phyloP scores from a whole-genome alignment of 1,140 invertebrate genomes.

The Globodera rostochiensis region DNA sequence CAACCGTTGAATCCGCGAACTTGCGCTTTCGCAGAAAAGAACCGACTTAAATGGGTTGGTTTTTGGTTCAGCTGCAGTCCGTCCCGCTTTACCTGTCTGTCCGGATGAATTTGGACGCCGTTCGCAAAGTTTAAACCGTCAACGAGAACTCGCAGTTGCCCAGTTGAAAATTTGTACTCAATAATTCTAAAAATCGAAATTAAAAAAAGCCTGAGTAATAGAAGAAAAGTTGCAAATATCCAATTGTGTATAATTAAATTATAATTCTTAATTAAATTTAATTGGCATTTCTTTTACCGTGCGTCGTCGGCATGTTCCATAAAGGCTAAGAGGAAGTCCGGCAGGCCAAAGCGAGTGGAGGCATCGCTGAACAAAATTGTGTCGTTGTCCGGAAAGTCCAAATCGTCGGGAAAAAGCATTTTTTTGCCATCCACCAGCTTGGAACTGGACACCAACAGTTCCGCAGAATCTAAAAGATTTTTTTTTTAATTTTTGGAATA shows the following conservation, averaged over 20 bases:
- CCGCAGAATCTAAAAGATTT: conserved; percentile 17
- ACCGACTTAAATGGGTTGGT: conserved; percentile 21
- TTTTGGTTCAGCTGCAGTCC: not conserved
- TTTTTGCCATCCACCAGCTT: conserved; percentile 29
- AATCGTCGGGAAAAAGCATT: conserved; percentile 35
- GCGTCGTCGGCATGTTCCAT: conserved; percentile 34
- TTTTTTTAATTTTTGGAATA: not conserved
- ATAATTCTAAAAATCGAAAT: conserved; percentile 30
- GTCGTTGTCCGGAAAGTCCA: conserved; percentile 41
- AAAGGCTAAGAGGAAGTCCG: conserved; percentile 34
- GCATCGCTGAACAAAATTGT: conserved; percentile 45
- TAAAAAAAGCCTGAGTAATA: too few relatives aligned
- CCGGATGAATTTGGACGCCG: conserved; percentile 49
- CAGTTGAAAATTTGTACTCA: conserved; percentile 43
- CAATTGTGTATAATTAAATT: not conserved
- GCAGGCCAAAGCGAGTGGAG: conserved; percentile 23
- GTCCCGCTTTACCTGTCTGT: conserved; percentile 17
- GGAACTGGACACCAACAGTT: conserved; percentile 28
- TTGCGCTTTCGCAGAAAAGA: conserved; percentile 32
- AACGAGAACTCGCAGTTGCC: conserved; percentile 26
- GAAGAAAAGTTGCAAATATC: too few relatives aligned
- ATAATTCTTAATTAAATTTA: not conserved
- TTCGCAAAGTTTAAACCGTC: conserved; percentile 43
- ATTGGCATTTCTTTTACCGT: conserved; percentile 22
- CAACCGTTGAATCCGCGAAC: conserved; percentile 23